These are phyloP conservation scores for Yponomeuta plumbellus DNA, from an alignment of 2,888 invertebrate genomes.

Conservation along the genomic window DNA sequence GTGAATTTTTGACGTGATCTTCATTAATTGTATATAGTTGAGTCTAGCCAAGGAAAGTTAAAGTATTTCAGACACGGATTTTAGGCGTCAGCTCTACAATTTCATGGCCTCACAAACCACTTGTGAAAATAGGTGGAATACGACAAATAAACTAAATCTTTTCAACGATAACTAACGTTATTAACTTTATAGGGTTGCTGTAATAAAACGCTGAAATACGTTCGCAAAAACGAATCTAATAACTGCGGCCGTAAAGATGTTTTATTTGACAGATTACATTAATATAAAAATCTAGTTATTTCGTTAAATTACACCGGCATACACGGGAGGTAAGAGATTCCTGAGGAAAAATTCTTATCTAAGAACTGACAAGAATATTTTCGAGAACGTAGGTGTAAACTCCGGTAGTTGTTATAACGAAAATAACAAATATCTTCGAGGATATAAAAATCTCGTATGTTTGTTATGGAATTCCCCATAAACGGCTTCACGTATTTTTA, in stretches of 20 bases:
- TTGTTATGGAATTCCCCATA: too few species aligned
- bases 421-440: too few species aligned
- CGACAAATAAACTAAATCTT: neutral
- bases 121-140: neutral
- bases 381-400: conserved; percentile 61
- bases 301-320: conserved; percentile 3
- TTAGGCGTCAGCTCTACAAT: too few species aligned
- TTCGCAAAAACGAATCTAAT: neutral
- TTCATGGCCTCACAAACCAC: too few species aligned
- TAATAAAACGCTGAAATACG: conserved; percentile 12
- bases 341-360: conserved; percentile 47
- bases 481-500: too few species aligned
- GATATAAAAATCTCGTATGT: too few species aligned
- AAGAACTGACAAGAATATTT: conserved; percentile 41
- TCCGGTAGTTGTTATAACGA: conserved; percentile 33
- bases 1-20: too few species aligned
- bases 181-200: conserved; percentile 2
- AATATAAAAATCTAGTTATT: conserved; percentile 12
- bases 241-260: conserved; percentile 9
- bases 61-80: too few species aligned
- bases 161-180: conserved; percentile 1
- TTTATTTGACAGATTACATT: conserved; percentile 14
- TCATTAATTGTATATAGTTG: too few species aligned
- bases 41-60: too few species aligned
- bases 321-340: neutral